Evolutionary conservation across 2,113 vertebrate genomes (phyloP), one percentile per base, ranked within the genome.

Genomic region (Corythornis madagascariensis): DNA sequence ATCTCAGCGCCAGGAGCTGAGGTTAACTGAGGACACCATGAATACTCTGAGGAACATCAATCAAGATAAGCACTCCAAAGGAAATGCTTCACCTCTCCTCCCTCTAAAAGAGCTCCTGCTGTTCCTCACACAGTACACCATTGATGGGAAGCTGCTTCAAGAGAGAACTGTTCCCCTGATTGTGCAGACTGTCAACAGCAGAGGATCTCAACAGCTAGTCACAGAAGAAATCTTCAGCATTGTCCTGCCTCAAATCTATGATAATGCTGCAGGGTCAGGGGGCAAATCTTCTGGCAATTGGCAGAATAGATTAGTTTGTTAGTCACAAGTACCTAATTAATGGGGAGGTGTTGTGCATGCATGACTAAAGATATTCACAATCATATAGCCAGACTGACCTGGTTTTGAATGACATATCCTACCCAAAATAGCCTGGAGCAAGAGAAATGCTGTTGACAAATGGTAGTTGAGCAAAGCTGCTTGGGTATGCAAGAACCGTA

Each of bases 361-460:
- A 5, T 84, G 80, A 86, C 88, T 82, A 12, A 86, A 92, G 61
- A 73, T 79, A 55, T 47, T 70, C 83, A 66, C 25, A 86, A 90
- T 76, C 86, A 59, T 31, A 66, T 40, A 79, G 66, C 47, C 79
- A 56, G 66, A 89, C 66, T 63, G 90, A 79, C 77, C 74, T 70
- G 81, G 2, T 89, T 95, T 92, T 93, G 82, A 96, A 86, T 87
- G 88, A 90, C 66, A 87, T 77, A 86, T 82, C 66, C 48, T 76
- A 86, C 70, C 29, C 63, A 88, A 84, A 94, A 93, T 40, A 93
- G 90, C 90, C 93, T 73, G 38, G 28, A 94, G 90, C 74, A 89
- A 90, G 48, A 93, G 63, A 92, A 92, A 19, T n/a, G 59, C 55
- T 90, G 59, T 82, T 95, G 92, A 79, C 83, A 96, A 94, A 82